phyloP scores from a whole-genome alignment of 2,113 vertebrate species.

The Danionella cerebrum region DNA sequence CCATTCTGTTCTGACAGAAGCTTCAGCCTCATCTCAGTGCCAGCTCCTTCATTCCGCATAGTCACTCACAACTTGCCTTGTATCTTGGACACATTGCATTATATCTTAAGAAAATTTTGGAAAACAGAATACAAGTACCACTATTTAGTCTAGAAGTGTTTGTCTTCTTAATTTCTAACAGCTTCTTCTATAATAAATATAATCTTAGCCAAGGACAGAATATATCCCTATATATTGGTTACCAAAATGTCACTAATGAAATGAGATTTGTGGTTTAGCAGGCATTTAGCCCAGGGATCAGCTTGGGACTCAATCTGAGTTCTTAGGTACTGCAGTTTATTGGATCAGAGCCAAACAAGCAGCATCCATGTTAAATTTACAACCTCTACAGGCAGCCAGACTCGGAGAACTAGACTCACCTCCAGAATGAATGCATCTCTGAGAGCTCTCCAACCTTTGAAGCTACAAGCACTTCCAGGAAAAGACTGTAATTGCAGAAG shows the following conservation, averaged over 20 bases:
- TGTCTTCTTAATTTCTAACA: too few relatives aligned
- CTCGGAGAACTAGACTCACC: constrained; percentile 5
- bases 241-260: not conserved
- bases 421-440: constrained; percentile 32
- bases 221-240: not conserved
- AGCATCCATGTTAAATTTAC: constrained; percentile 38
- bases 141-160: too few relatives aligned
- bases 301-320: constrained; percentile 10
- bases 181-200: too few relatives aligned
- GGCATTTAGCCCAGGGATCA: constrained; percentile 11
- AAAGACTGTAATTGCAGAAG: constrained; percentile 27
- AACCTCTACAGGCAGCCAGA: constrained; percentile 17
- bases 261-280: not conserved
- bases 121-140: too few relatives aligned
- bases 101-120: too few relatives aligned
- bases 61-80: too few relatives aligned
- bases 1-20: too few relatives aligned
- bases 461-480: constrained; percentile 25
- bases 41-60: too few relatives aligned
- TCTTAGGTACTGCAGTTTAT: constrained; percentile 20
- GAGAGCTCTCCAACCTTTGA: constrained; percentile 14
- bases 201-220: too few relatives aligned
- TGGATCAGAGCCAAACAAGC: constrained; percentile 24
- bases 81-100: too few relatives aligned
- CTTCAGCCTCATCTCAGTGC: too few relatives aligned